Base-by-base conservation (phyloP, 1,140 invertebrate species). In the Drosophila fuyamai region DNA sequence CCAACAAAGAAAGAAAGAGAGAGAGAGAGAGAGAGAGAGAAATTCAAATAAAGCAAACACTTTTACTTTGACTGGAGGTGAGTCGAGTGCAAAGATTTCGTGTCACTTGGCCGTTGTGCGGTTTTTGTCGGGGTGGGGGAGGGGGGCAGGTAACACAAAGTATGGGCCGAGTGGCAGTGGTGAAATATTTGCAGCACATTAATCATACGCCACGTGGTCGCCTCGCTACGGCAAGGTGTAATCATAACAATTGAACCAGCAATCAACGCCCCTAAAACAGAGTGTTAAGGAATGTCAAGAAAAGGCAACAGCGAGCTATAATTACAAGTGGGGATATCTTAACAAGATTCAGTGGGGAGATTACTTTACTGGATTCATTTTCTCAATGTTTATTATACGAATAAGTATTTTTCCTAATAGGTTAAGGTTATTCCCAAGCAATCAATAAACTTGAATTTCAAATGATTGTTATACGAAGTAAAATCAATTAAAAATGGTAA, bases 181-280 rank as follows among this genome's bases (percentile, higher is more conserved):
- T 73, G 29, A 62, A 73, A 50, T 68, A 68, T 58, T 57, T 58
- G 36, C 38, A 51, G 40, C 35, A 47, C 74, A 76, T 76, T 76
- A 76, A 77, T 77, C 75, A 77, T 77, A 77, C 74, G 74, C 74
- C 74, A 35, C 38, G 73, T 70, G 76, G 51, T 47, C 48, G 32
- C 36, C n/a, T 12, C 47, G 7, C 32, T 23, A 32, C 47, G 18
- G 23, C 41, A 18, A 55, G 40, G 63, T 50, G 56, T 77, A 60
- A 50, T 51, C 55, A 55, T 77, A 55, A 46, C 57, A 46, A 76
- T 67, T 43, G 35, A 55, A 60, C 54, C 53, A 35, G 54, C 53
- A 76, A 63, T 74, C 70, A 74, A 51, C 70, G 71, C 51, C 51
- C 46, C 38, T 2, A 43, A 63, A 40, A 56, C 18, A 14, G 32